phyloP scores from a whole-genome alignment of 2,113 vertebrate species.

The rat (Rattus norvegicus) region GRCr8 NC_086027.1:49492501-49493000 shows the following conservation, averaged over 20 bases:
- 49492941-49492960: background rate
- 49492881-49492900: conserved; percentile 14
- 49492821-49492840: background rate
- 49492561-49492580: background rate
- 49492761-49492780: conserved; percentile 9
- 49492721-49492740: background rate
- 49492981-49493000: background rate
- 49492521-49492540: conserved; percentile 6
- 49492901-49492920: background rate
- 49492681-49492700: background rate
- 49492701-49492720: too few relatives aligned
- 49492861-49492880: background rate
- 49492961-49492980: background rate
- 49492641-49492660: background rate
- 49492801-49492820: background rate
- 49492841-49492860: background rate
- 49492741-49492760: background rate
- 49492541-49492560: background rate
- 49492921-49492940: background rate
- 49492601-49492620: background rate
- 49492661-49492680: too few relatives aligned
- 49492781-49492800: background rate
- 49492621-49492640: background rate
- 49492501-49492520: background rate
- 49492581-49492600: background rate